Conservation (phyloP, 2,113 vertebrate species). For the Anolis carolinensis region DNA sequence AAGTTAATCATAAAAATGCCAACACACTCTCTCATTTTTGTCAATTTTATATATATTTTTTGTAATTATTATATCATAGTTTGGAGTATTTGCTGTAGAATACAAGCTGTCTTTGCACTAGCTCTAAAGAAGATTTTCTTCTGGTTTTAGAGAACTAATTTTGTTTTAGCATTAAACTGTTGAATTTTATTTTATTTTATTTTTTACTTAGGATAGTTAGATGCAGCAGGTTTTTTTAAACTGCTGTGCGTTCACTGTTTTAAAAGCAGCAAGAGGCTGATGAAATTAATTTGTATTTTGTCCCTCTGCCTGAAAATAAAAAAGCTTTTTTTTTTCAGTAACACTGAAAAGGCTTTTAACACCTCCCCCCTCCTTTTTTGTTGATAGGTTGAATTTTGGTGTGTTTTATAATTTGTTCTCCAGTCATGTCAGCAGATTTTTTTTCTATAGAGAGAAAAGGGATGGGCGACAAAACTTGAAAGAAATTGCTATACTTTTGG, state of each 20-base stretch:
- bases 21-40: conserved; percentile 74
- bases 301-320: conserved; percentile 73
- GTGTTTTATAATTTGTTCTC: conserved; percentile 83
- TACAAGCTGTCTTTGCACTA: conserved; percentile 99
- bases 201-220: conserved; percentile 83
- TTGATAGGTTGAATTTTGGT: conserved; percentile 80
- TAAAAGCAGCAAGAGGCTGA: conserved; percentile 78
- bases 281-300: conserved; percentile 76
- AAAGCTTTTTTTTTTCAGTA: conserved; percentile 76
- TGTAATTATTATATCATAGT: conserved; percentile 88
- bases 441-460: conserved; percentile 74
- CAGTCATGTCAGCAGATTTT: conserved; percentile 83
- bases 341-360: conserved; percentile 80
- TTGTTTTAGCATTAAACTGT: conserved; percentile 95
- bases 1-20: conserved; percentile 85
- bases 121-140: conserved; percentile 97
- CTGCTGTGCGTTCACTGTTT: conserved; percentile 84
- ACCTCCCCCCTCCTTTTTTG: conserved; percentile 69
- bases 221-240: conserved; percentile 77
- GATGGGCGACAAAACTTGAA: conserved; percentile 91
- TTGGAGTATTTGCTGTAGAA: conserved; percentile 91
- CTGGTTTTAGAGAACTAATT: conserved; percentile 89
- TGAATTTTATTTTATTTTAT: conserved; percentile 82
- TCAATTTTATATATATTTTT: conserved; percentile 80
- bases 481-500: conserved; percentile 86